These are phyloP conservation scores for Grus americana DNA, from an alignment of 2,113 vertebrate genomes.

Conservation along the genomic window DNA sequence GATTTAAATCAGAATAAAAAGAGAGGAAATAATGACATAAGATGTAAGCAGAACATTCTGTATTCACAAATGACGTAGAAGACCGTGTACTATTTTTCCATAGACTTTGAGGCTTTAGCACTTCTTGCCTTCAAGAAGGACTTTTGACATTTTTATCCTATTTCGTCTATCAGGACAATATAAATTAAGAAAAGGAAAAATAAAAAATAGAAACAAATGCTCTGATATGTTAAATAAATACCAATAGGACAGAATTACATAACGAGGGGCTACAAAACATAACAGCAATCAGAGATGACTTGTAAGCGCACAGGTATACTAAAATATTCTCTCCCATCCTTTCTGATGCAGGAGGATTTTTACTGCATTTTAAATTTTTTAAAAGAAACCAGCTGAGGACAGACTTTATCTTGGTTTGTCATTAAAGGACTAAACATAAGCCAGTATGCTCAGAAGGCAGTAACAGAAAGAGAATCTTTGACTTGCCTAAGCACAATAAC, in stretches of 20 bases:
- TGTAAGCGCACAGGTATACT: not conserved
- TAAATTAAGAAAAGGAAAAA: not conserved
- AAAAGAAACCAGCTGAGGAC: not conserved
- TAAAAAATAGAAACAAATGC: not conserved
- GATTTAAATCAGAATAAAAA: not conserved
- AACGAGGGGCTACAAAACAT: not conserved
- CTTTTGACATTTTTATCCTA: not conserved
- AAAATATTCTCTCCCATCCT: not conserved
- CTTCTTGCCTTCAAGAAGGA: not conserved
- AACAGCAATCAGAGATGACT: not conserved
- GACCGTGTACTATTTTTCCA: not conserved
- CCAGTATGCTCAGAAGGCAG: not conserved
- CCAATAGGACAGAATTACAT: not conserved
- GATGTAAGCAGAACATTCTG: not conserved
- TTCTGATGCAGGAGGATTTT: not conserved
- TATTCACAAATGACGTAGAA: not conserved
- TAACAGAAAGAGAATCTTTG: not conserved
- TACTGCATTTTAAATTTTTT: not conserved
- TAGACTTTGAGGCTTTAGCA: not conserved
- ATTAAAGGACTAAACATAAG: constrained; percentile 1
- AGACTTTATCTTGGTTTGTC: not conserved
- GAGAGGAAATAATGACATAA: not conserved
- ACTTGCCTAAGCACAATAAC: constrained; percentile 15
- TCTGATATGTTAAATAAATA: not conserved
- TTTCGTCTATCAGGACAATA: not conserved